Conservation (phyloP, 2,113 vertebrate species). For the Pachyramphus minor region DNA sequence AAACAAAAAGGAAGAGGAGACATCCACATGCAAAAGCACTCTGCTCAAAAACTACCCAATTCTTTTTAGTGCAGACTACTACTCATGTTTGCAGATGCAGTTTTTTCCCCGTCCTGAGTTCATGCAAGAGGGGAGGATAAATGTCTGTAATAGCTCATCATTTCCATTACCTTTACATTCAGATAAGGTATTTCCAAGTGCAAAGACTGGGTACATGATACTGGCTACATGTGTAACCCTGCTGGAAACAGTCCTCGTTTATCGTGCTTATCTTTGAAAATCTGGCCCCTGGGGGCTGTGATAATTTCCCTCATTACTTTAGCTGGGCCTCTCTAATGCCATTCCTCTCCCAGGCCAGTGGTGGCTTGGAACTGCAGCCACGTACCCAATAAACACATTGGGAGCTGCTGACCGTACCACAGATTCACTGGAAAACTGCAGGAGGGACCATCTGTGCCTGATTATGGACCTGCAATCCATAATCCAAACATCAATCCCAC, state of each 20-base stretch:
- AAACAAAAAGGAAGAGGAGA: background rate
- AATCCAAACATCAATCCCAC: background rate
- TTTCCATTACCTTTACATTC: background rate
- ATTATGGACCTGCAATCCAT: background rate
- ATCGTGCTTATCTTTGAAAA: background rate
- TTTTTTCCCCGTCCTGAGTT: background rate
- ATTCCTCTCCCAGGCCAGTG: background rate
- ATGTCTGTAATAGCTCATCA: background rate
- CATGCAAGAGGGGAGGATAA: background rate
- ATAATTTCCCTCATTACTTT: background rate
- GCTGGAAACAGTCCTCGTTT: background rate
- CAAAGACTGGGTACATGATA: background rate
- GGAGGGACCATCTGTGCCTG: background rate
- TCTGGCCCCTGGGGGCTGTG: background rate
- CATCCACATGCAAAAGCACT: background rate
- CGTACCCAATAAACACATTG: accelerated
- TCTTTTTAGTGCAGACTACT: background rate
- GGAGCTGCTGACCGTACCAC: background rate
- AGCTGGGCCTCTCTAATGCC: background rate
- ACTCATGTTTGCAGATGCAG: background rate
- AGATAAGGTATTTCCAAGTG: background rate
- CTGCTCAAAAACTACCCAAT: background rate
- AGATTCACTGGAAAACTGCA: background rate
- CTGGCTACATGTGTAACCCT: accelerated
- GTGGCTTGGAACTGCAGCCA: background rate